Base-by-base conservation (phyloP, 1,140 invertebrate species). In the Thalassaphorura encarpata region DNA sequence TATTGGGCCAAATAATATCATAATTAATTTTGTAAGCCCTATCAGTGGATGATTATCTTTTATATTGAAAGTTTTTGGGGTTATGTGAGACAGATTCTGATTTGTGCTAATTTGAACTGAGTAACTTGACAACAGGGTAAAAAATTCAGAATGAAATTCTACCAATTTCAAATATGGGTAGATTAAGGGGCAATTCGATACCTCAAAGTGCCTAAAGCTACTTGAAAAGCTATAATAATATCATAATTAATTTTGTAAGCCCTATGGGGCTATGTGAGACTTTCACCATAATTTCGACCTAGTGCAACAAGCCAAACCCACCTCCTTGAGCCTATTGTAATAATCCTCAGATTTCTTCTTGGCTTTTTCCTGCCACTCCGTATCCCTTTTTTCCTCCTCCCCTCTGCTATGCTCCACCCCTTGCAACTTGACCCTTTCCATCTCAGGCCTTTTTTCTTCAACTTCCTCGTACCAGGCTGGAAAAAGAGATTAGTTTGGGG, bases 381-480 rank as follows among this genome's bases (percentile, higher is more conserved):
- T 81, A 1, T 79, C 77, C 64, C 84, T 81, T 69, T 39, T 26
- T 47, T 57, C 56, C 45, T 39, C 21, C 43, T 57, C 31, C 36
- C 50, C 55, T 43, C 51, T 50, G 24, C 28, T 41, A n/a, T 50
- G 39, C 24, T 50, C 36, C 29, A 24, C 41, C 29, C 39, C 19
- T 49, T 28, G 5, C 24, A 56, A 29, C 11, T 19, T 6, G 31
- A 36, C 33, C n/a, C n/a, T 36, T n/a, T 36, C 33, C 33, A 36
- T 23, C 19, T 43, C 8, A 23, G 13, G 11, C 4, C 6, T 16
- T 13, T 43, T 31, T 24, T 42, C 40, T 36, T 43, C 31, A 6
- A 23, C 19, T 23, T 33, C 61, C 57, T 94, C 89, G 75, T 94
- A 93, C 89, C 89, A 93, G 52, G 89, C 89, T 93, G n/a, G 13